A percentile compares a stretch with the other conserved stretches of the same genome.
Conservation (phyloP, 1,140 invertebrate species). For the Plutomurus gul region DNA sequence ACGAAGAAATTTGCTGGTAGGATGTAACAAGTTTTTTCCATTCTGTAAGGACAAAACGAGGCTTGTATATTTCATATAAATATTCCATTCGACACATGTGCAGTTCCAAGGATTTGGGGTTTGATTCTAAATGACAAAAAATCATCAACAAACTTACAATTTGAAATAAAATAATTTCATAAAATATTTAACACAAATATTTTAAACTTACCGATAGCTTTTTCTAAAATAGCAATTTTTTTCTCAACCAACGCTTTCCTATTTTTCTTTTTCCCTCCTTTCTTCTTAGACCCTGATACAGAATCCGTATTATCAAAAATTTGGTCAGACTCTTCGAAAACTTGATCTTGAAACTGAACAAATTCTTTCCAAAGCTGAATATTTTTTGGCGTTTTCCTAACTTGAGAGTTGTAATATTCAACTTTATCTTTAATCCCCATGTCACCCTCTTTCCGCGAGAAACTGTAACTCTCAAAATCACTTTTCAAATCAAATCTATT, state of each 20-base stretch:
- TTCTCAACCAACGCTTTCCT: slow-evolving; percentile 45
- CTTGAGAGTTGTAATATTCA: slow-evolving; percentile 43
- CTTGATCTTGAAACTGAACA: slow-evolving; percentile 50
- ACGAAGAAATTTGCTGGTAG: slow-evolving; percentile 40
- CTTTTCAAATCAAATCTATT: not conserved
- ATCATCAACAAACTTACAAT: not conserved
- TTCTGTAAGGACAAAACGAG: slow-evolving; percentile 41
- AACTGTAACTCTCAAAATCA: slow-evolving; percentile 10
- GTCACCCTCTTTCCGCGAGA: slow-evolving; percentile 9
- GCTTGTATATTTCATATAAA: slow-evolving; percentile 47
- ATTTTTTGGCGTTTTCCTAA: slow-evolving; percentile 41
- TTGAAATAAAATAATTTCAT: not conserved
- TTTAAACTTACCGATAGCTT: slow-evolving; percentile 42
- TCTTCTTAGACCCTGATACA: not conserved
- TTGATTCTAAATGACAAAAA: slow-evolving; percentile 37
- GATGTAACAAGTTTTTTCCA: slow-evolving; percentile 48
- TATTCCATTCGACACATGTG: slow-evolving; percentile 39
- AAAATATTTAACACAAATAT: not conserved
- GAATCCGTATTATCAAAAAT: slow-evolving; percentile 7
- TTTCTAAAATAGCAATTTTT: slow-evolving; percentile 49
- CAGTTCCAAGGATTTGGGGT: slow-evolving; percentile 43
- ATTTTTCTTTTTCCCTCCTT: slow-evolving; percentile 33
- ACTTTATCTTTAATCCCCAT: slow-evolving; percentile 31
- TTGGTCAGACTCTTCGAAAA: slow-evolving; percentile 40
- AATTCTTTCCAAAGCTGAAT: slow-evolving; percentile 49